Conservation (phyloP, 2,888 invertebrate species). For the Bembecia ichneumoniformis region DNA sequence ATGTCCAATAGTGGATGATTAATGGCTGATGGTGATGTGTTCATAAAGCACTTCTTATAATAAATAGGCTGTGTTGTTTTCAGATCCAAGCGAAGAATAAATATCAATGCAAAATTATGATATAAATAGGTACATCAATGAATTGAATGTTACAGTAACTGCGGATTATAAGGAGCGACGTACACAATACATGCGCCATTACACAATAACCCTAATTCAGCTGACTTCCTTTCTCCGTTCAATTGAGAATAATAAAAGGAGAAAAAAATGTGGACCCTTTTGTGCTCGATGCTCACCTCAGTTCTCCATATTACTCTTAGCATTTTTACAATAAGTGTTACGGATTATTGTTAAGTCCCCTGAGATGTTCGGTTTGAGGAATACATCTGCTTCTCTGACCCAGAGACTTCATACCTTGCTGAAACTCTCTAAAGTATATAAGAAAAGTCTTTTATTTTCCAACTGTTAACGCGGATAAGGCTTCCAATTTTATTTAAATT, state of each 20-base stretch:
- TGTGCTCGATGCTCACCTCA: not conserved
- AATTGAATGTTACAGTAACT: too few species aligned
- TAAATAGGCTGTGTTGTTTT: too few species aligned
- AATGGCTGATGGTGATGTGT: too few species aligned
- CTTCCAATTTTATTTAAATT: too few species aligned
- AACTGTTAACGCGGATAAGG: too few species aligned
- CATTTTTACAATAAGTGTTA: not conserved
- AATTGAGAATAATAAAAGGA: not conserved
- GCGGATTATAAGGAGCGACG: too few species aligned
- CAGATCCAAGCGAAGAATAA: too few species aligned
- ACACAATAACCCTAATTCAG: not conserved
- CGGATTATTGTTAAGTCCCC: not conserved
- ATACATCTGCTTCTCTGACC: too few species aligned
- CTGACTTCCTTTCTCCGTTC: not conserved
- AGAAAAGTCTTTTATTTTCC: not conserved
- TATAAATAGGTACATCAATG: too few species aligned
- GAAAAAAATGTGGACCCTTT: not conserved
- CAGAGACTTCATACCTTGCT: not conserved
- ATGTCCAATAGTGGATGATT: too few species aligned
- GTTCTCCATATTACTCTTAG: not conserved
- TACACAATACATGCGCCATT: not conserved
- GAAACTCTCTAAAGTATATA: not conserved
- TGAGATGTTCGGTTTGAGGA: not conserved
- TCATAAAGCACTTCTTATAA: too few species aligned
- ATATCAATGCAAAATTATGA: too few species aligned